Conservation (phyloP, 1,140 invertebrate genomes). For the Drosophila ohnishii region DNA sequence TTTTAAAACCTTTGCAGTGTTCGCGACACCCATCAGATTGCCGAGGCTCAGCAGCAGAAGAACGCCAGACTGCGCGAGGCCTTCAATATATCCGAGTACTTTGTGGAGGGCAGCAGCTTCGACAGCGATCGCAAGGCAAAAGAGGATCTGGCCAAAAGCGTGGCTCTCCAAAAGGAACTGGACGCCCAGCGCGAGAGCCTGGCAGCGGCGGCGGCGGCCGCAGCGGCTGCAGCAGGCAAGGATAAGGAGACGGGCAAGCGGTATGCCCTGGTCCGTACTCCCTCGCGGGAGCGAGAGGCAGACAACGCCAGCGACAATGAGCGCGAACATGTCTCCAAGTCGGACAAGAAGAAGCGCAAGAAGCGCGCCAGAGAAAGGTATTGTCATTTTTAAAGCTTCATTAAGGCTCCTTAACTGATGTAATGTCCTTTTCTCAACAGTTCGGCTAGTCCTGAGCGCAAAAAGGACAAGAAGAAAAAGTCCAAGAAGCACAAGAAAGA, state of each 20-base stretch:
- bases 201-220: conserved; percentile 84
- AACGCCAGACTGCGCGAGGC: conserved; percentile 96
- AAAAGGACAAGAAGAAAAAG: conserved; percentile 88
- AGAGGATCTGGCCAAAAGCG: conserved; percentile 88
- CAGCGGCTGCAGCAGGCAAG: conserved; percentile 75
- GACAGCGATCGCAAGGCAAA: conserved; percentile 92
- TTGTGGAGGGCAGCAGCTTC: conserved; percentile 96
- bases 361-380: conserved; percentile 80
- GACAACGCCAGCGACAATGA: conserved; percentile 54
- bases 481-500: conserved; percentile 88
- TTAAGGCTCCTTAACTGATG: background rate
- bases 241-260: conserved; percentile 82
- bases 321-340: conserved; percentile 73
- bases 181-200: conserved; percentile 83
- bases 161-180: conserved; percentile 84
- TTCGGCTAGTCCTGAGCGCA: conserved; percentile 85
- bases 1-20: conserved; percentile 86
- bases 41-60: conserved; percentile 97
- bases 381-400: background rate
- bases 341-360: conserved; percentile 85
- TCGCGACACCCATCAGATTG: conserved; percentile 96
- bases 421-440: conserved; percentile 62
- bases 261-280: conserved; percentile 88
- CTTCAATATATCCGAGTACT: conserved; percentile 96
- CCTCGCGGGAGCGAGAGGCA: conserved; percentile 80